Evolutionary conservation across 2,888 invertebrate species (phyloP).

Genomic region (Plebejus argus): DNA sequence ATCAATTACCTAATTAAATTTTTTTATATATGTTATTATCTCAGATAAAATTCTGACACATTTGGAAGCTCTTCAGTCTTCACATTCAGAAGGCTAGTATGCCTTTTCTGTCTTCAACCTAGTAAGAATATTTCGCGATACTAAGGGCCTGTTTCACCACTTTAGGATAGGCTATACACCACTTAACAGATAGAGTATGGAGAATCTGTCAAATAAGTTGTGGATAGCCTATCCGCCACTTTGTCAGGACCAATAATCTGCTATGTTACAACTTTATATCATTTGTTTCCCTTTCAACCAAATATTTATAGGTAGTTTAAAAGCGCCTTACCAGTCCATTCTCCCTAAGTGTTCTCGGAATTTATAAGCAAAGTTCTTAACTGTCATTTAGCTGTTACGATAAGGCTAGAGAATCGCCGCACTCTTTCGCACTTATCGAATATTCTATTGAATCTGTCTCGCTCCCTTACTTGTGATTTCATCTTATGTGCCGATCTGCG

Average conservation of each 20-base stretch:
- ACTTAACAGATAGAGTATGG: too few species aligned
- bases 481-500: neutral
- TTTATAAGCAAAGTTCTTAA: conserved; percentile 16
- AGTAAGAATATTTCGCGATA: neutral
- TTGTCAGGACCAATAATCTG: neutral
- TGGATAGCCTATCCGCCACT: too few species aligned
- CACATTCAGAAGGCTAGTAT: neutral
- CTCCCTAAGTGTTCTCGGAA: conserved; percentile 9
- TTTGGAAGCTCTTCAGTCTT: neutral
- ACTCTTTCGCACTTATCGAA: conserved; percentile 1
- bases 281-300: neutral
- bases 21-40: too few species aligned
- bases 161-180: too few species aligned
- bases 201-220: too few species aligned
- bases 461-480: conserved; percentile 1
- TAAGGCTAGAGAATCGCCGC: neutral
- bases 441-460: neutral
- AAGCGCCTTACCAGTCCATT: neutral
- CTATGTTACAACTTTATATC: neutral
- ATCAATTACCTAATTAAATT: neutral
- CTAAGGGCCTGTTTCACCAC: too few species aligned
- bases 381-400: conserved; percentile 21
- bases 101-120: neutral
- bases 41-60: too few species aligned
- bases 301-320: conserved; percentile 19